phyloP scores from a whole-genome alignment of 2,113 vertebrate species.

The Thymallus thymallus region DNA sequence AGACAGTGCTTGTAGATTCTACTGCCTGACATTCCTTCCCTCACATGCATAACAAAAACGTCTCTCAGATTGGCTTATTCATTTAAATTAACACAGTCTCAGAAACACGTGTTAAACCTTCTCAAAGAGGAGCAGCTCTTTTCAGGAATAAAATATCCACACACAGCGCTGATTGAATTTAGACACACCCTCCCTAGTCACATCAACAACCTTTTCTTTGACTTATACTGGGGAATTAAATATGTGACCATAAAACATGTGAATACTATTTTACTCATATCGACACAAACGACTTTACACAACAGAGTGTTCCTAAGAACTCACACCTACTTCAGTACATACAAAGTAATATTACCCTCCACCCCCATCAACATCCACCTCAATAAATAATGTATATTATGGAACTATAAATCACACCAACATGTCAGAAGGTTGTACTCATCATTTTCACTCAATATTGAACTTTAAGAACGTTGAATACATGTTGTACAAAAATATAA shows the following conservation, averaged over 20 bases:
- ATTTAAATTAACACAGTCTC: background rate
- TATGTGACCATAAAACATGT: background rate
- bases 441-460: slow-evolving; percentile 7
- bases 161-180: background rate
- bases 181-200: background rate
- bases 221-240: background rate
- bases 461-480: slow-evolving; percentile 16
- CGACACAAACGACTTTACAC: slow-evolving; percentile 6
- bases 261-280: background rate
- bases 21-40: background rate
- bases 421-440: slow-evolving; percentile 16
- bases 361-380: slow-evolving; percentile 13
- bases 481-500: slow-evolving; percentile 61
- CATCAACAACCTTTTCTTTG: background rate
- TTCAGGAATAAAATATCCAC: slow-evolving; percentile 1
- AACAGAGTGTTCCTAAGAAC: slow-evolving; percentile 13
- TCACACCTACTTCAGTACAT: slow-evolving; percentile 1
- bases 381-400: slow-evolving; percentile 44
- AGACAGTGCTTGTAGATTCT: background rate
- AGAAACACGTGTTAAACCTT: background rate
- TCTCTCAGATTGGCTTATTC: background rate
- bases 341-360: background rate
- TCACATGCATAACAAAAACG: background rate
- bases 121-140: background rate
- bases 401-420: slow-evolving; percentile 23